These are phyloP conservation scores for Sipha maydis DNA, from an alignment of 2,888 invertebrate species.

Conservation along the genomic window DNA sequence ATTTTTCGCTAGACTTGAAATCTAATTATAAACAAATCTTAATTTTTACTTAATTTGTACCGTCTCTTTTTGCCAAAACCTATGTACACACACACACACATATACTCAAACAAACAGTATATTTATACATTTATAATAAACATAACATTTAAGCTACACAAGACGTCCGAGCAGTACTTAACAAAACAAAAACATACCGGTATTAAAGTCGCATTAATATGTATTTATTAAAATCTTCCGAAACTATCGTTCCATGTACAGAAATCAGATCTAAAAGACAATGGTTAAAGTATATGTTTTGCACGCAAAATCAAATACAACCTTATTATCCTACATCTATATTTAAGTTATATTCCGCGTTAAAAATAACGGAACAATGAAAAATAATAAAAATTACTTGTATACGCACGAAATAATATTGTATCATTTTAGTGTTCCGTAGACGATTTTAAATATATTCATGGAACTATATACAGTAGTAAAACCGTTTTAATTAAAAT, in stretches of 20 bases:
- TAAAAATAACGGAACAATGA: no score
- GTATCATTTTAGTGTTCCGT: neutral
- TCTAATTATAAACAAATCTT: conserved; percentile 41
- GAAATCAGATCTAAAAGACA: neutral
- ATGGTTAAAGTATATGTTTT: neutral
- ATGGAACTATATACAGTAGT: neutral
- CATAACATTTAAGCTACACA: neutral
- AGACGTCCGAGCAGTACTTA: neutral
- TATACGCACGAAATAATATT: neutral
- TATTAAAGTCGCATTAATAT: neutral
- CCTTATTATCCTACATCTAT: no score
- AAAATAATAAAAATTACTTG: no score
- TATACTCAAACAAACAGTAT: no score
- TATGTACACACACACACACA: neutral
- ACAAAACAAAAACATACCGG: neutral
- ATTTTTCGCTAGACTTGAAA: neutral
- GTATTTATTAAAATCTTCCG: neutral
- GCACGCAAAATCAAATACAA: neutral
- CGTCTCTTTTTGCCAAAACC: neutral
- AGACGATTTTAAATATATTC: neutral
- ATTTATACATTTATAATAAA: neutral
- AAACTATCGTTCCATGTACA: neutral
- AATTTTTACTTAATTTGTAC: neutral
- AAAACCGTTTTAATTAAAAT: conserved; percentile 26
- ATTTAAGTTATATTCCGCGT: no score